These are phyloP conservation scores for Apodemia duryi DNA, from an alignment of 2,888 invertebrate species.

Conservation along the genomic window DNA sequence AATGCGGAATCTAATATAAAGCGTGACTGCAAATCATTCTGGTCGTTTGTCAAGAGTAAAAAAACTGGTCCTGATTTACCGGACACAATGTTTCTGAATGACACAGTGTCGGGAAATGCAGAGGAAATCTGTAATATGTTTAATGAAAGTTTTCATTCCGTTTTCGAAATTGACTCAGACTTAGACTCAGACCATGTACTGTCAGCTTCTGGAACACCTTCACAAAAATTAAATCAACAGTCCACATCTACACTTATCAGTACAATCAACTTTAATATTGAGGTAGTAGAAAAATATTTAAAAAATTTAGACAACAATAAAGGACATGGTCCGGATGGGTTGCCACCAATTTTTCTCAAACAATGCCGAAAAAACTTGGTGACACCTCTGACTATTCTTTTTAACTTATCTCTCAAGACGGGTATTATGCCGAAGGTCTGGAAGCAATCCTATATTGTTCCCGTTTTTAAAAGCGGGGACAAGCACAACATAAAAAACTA, in stretches of 20 bases:
- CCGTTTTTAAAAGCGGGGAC: constrained; percentile 17
- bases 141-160: constrained; percentile 15
- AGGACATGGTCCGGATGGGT: constrained; percentile 13
- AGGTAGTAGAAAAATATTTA: neutral
- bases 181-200: neutral
- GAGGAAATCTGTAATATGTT: constrained; percentile 14
- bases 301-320: constrained; percentile 8
- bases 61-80: constrained; percentile 1
- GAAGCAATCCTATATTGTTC: constrained; percentile 16
- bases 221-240: no score
- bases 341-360: constrained; percentile 13
- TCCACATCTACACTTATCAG: neutral
- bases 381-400: constrained; percentile 4
- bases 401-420: constrained; percentile 3
- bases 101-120: neutral
- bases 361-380: neutral
- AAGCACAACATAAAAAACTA: constrained; percentile 5
- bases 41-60: constrained; percentile 20
- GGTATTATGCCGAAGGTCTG: constrained; percentile 14
- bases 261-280: neutral
- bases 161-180: neutral
- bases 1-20: constrained; percentile 13
- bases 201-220: no score
- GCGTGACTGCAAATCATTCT: constrained; percentile 11
- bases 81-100: constrained; percentile 10